A percentile compares a stretch with the other conserved stretches of the same genome.
Evolutionary conservation across 2,113 vertebrate genomes (phyloP).

Genomic region (Harpagus bidentatus): DNA sequence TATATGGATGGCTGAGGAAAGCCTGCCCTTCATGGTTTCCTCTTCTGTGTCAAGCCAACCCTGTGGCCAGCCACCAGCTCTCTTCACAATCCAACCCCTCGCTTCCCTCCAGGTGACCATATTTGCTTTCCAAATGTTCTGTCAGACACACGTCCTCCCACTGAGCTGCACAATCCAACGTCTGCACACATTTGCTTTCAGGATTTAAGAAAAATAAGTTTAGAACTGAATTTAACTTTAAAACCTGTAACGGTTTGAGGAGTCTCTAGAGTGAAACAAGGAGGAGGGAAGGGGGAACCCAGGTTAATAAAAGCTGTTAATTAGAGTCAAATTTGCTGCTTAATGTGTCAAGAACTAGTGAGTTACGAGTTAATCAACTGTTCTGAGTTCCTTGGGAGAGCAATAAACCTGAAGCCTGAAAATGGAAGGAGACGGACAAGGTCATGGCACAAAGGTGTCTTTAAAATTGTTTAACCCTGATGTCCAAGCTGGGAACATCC

Average conservation of each 20-base stretch:
- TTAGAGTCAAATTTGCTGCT: slow-evolving; percentile 63
- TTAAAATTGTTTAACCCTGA: slow-evolving; percentile 19
- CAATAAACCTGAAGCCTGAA: slow-evolving; percentile 55
- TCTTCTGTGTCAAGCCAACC: neutral
- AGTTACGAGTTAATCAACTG: slow-evolving; percentile 68
- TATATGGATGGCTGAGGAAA: neutral
- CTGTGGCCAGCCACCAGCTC: neutral
- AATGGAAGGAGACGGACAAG: slow-evolving; percentile 42
- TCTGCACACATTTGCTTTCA: neutral
- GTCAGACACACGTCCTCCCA: neutral
- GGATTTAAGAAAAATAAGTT: neutral
- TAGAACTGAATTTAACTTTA: neutral
- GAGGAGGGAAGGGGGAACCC: slow-evolving; percentile 18
- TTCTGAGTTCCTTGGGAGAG: slow-evolving; percentile 46
- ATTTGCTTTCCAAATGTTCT: neutral
- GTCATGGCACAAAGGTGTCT: slow-evolving; percentile 6
- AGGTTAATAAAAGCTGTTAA: slow-evolving; percentile 64
- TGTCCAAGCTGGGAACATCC: neutral
- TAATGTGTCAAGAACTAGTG: slow-evolving; percentile 61
- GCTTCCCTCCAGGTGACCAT: neutral
- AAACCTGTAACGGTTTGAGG: neutral
- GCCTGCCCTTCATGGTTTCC: neutral
- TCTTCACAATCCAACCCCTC: neutral
- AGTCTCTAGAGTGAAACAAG: slow-evolving; percentile 32
- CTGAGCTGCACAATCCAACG: neutral